Percentiles rank a stretch among this genome's conserved stretches.
Conservation (phyloP, 2,888 invertebrate genomes). For the Sceliomorpha sp. region DNA sequence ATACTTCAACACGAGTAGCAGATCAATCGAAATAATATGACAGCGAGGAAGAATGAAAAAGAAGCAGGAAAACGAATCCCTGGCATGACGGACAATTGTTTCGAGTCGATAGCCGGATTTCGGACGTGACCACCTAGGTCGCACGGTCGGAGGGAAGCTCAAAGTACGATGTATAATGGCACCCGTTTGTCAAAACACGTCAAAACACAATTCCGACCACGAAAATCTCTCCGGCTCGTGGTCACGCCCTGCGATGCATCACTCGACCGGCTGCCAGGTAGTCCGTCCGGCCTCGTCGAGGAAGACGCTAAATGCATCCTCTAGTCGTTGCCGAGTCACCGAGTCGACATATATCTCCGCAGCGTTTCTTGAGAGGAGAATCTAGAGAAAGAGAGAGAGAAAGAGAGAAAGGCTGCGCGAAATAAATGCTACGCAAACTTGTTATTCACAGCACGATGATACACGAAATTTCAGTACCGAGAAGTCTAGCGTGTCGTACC, state of each 20-base stretch:
- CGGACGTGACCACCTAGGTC: conserved; percentile 71
- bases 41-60: conserved; percentile 16
- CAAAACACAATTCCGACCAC: conserved; percentile 76
- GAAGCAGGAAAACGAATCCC: conserved; percentile 48
- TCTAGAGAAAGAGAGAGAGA: conserved; percentile 27
- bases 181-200: conserved; percentile 80
- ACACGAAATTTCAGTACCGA: conserved; percentile 32
- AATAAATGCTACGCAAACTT: conserved; percentile 44
- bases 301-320: conserved; percentile 33
- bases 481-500: conserved; percentile 3
- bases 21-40: conserved; percentile 49
- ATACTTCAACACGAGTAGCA: conserved; percentile 41
- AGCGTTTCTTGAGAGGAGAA: conserved; percentile 46
- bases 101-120: conserved; percentile 58
- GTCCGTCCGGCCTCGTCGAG: conserved; percentile 13
- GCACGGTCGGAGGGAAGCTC: conserved; percentile 63
- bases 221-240: conserved; percentile 64
- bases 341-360: conserved; percentile 51
- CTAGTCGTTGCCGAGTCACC: conserved; percentile 50
- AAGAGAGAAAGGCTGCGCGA: conserved; percentile 25
- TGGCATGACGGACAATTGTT: conserved; percentile 61
- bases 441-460: conserved; percentile 49
- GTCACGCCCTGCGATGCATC: conserved; percentile 78
- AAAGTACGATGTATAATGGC: conserved; percentile 73
- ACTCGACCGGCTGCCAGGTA: conserved; percentile 56